Conservation (phyloP, 2,113 vertebrate species). For the Noctilio leporinus region DNA sequence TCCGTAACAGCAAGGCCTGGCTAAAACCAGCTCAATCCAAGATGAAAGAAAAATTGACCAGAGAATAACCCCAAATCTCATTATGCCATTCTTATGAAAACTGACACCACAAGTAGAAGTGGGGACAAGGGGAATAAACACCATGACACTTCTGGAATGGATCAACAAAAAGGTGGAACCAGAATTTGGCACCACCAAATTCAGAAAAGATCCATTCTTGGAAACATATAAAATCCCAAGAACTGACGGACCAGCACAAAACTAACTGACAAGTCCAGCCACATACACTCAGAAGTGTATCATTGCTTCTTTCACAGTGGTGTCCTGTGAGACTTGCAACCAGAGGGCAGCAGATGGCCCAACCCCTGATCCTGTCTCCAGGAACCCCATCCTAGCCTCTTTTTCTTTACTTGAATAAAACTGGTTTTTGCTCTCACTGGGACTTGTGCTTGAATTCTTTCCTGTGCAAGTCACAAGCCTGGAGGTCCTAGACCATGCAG, state of each 20-base stretch:
- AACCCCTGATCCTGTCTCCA: not conserved
- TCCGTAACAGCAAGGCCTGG: not conserved
- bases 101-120: not conserved
- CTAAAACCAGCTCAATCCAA: not conserved
- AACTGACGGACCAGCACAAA: not conserved
- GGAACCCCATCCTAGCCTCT: not conserved
- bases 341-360: not conserved
- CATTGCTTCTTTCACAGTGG: not conserved
- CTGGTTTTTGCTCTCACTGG: not conserved
- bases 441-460: not conserved
- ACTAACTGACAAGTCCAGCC: accelerated
- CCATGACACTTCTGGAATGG: not conserved
- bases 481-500: not conserved
- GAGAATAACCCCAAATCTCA: not conserved
- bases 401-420: not conserved
- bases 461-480: not conserved
- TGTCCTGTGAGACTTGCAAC: not conserved
- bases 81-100: not conserved
- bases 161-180: not conserved
- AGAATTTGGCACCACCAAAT: not conserved
- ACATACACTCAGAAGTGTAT: too few species aligned
- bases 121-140: too few species aligned
- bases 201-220: not conserved
- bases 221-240: not conserved
- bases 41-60: not conserved